Conservation (phyloP, 1,140 invertebrate genomes). For the Drosophila kurseongensis region DNA sequence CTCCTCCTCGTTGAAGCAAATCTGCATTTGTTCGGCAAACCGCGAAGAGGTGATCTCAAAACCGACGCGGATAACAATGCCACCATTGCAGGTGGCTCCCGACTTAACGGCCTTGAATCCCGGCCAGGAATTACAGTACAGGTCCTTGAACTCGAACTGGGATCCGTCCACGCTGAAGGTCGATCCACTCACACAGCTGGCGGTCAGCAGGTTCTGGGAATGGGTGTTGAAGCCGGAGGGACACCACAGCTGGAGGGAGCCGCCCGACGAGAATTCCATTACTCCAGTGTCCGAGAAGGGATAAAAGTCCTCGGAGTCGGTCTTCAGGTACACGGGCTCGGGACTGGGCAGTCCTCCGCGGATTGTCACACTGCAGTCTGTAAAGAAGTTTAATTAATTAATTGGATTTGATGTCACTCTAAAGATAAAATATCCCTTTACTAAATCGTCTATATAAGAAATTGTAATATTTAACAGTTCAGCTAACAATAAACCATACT, state of each 20-base stretch:
- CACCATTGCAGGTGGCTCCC: conserved; percentile 72
- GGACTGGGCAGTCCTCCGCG: conserved; percentile 71
- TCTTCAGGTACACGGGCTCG: conserved; percentile 73
- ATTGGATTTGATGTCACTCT: too few species aligned
- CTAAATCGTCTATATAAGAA: too few species aligned
- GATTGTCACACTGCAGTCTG: conserved; percentile 69
- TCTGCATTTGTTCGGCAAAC: conserved; percentile 82
- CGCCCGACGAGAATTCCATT: conserved; percentile 67
- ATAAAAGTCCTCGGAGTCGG: conserved; percentile 68
- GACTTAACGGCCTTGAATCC: conserved; percentile 78
- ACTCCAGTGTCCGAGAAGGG: conserved; percentile 63
- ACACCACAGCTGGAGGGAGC: conserved; percentile 69
- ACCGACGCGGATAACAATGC: conserved; percentile 72
- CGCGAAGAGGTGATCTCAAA: conserved; percentile 67
- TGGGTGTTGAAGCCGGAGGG: conserved; percentile 61
- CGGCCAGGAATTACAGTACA: conserved; percentile 76
- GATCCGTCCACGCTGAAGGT: conserved; percentile 69
- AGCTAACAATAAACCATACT: too few species aligned
- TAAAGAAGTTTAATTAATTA: background rate
- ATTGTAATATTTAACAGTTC: too few species aligned
- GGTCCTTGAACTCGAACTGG: conserved; percentile 67
- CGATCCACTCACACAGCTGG: conserved; percentile 71
- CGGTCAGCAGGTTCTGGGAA: conserved; percentile 51
- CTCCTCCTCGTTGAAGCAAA: conserved; percentile 84
- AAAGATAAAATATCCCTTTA: too few species aligned